Base-by-base conservation (phyloP, 1,140 invertebrate genomes). In the Elysia chlorotica region DNA sequence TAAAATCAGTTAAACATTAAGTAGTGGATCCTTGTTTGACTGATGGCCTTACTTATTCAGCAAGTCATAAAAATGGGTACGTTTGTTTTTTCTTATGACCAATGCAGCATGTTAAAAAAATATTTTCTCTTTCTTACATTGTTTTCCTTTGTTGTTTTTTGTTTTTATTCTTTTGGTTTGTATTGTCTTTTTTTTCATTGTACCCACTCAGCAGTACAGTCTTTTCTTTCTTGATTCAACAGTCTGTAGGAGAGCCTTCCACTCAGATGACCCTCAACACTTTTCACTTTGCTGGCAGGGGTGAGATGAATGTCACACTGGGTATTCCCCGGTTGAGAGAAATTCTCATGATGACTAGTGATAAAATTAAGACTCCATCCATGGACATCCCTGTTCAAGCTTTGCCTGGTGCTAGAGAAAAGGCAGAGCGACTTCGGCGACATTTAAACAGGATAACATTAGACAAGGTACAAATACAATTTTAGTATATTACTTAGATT, bases 181-280 rank as follows among this genome's bases (percentile, higher is more conserved):
- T n/a, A n/a, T n/a, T n/a, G n/a, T n/a, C n/a, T n/a, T n/a, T n/a
- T n/a, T n/a, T n/a, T n/a, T n/a, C n/a, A n/a, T n/a, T n/a, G n/a
- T n/a, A n/a, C n/a, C n/a, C n/a, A n/a, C n/a, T n/a, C n/a, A n/a
- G n/a, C n/a, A n/a, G n/a, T n/a, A 48, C 10, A 48, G 41, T 48
- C 41, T 48, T 48, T 48, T 48, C 41, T 48, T 48, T 48, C 10
- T 48, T 48, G n/a, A 70, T 72, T 41, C 71, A 77, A 5, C 83
- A 90, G 89, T 98, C 96, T 10, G 94, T 99, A 78, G 97, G 97
- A 73, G 98, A 99, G 89, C 98, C 98, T 0, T 99, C 97, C 2
- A 99, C 98, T 70, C 98, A 99, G 89, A 99, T 99, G 98, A 99
- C 98, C 79, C 87, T 99, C 75, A 99, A 99, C 82, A 99, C 98